Evolutionary conservation across 2,113 vertebrate species (phyloP).

Genomic region (Hydropotes inermis): DNA sequence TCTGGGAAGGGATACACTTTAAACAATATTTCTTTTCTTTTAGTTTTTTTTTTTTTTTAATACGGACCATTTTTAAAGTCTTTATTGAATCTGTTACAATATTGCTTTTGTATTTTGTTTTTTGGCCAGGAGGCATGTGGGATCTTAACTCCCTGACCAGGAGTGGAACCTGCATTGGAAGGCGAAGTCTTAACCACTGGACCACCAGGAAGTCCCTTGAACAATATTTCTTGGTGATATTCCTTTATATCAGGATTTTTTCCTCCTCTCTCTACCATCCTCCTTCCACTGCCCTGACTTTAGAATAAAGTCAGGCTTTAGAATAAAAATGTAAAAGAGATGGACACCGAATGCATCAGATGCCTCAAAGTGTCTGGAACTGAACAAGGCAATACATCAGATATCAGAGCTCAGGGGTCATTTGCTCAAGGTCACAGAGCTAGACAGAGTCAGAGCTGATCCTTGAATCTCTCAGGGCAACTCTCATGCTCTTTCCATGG

Average conservation of each 20-base stretch:
- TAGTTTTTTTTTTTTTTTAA: neutral
- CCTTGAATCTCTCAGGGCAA: neutral
- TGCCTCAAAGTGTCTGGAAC: neutral
- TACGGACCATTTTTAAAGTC: neutral
- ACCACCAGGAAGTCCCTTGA: neutral
- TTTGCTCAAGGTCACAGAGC: neutral
- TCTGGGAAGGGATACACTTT: neutral
- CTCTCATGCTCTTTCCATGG: rapidly evolving
- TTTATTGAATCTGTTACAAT: neutral
- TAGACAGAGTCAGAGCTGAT: neutral
- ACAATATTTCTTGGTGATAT: neutral
- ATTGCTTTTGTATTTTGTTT: neutral
- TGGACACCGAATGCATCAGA: too few relatives aligned
- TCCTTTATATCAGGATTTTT: neutral
- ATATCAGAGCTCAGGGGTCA: neutral
- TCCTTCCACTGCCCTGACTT: neutral
- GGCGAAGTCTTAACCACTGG: neutral
- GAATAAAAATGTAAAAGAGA: neutral
- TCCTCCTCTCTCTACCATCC: neutral
- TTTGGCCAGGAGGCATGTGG: neutral
- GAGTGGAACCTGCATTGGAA: neutral
- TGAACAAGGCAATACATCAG: neutral
- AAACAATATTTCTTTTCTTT: neutral
- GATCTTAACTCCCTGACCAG: neutral
- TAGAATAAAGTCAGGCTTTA: neutral